Percentiles rank a stretch among this genome's conserved stretches.
These are phyloP conservation scores for Bombus difficillimus DNA, from an alignment of 1,140 invertebrate species.

Conservation along the genomic window DNA sequence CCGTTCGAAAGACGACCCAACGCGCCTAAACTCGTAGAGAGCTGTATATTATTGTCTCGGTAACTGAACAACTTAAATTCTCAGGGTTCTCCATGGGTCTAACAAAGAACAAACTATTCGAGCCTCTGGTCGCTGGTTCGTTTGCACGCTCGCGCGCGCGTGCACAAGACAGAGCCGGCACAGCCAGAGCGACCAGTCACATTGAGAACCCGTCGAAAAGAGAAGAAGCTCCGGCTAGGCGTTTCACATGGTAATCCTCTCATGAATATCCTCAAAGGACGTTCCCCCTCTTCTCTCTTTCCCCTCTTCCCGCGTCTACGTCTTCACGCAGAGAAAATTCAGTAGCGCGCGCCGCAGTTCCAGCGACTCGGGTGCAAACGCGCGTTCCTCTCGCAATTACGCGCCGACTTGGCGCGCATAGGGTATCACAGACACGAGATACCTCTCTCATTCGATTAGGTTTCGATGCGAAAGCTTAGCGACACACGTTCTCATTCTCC, in stretches of 20 bases:
- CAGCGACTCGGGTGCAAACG: slow-evolving; percentile 24
- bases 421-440: slow-evolving; percentile 31
- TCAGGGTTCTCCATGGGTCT: slow-evolving; percentile 34
- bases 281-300: background rate
- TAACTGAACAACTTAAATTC: slow-evolving; percentile 65
- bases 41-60: slow-evolving; percentile 63
- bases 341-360: background rate
- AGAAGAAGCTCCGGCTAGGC: slow-evolving; percentile 63
- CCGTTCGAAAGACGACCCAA: slow-evolving; percentile 18
- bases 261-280: slow-evolving; percentile 73
- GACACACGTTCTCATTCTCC: slow-evolving; percentile 40
- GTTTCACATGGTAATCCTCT: slow-evolving; percentile 73
- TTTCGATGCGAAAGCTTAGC: slow-evolving; percentile 65
- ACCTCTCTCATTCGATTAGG: slow-evolving; percentile 67
- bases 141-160: background rate
- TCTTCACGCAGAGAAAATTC: slow-evolving; percentile 21
- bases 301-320: background rate
- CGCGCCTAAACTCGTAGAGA: background rate
- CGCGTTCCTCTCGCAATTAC: slow-evolving; percentile 60
- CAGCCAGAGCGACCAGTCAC: background rate
- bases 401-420: slow-evolving; percentile 37
- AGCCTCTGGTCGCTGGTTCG: background rate
- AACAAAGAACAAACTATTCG: slow-evolving; percentile 39
- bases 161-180: background rate
- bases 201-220: slow-evolving; percentile 50